phyloP scores from a whole-genome alignment of 2,888 invertebrate genomes.

The Agonopterix alstromeriana region DNA sequence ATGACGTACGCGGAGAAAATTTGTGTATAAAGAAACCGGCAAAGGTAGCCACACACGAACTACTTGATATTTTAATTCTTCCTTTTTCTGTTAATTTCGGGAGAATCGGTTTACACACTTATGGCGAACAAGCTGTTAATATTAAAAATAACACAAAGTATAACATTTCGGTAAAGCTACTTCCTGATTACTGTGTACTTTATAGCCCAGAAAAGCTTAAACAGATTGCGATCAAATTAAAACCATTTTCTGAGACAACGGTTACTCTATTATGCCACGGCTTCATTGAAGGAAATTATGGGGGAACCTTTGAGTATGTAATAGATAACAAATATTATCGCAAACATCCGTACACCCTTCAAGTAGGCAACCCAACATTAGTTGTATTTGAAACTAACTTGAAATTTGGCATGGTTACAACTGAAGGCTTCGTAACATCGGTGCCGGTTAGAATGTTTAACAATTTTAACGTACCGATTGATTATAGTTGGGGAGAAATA shows the following conservation, averaged over 20 bases:
- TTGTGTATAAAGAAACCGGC: constrained; percentile 34
- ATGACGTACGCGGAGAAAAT: constrained; percentile 15
- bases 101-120: constrained; percentile 43
- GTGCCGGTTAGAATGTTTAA: constrained; percentile 54
- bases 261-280: constrained; percentile 42
- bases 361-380: constrained; percentile 43
- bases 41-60: constrained; percentile 32
- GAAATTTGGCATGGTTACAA: constrained; percentile 67
- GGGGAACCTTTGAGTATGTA: constrained; percentile 41
- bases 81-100: constrained; percentile 54
- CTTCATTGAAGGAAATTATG: constrained; percentile 32
- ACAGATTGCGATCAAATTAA: constrained; percentile 32
- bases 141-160: constrained; percentile 48
- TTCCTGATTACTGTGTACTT: constrained; percentile 31
- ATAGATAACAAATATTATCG: constrained; percentile 46
- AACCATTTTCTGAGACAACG: constrained; percentile 25
- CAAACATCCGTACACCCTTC: constrained; percentile 43
- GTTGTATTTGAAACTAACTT: constrained; percentile 41
- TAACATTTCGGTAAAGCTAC: constrained; percentile 35
- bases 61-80: constrained; percentile 40
- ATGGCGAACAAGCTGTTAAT: constrained; percentile 36
- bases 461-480: constrained; percentile 45
- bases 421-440: constrained; percentile 53
- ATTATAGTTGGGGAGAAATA: constrained; percentile 47
- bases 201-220: constrained; percentile 38